Percentiles rank a stretch among this genome's conserved stretches.
These are phyloP conservation scores for Meloidogyne chitwoodi DNA, from an alignment of 1,140 invertebrate genomes.

Conservation along the genomic window DNA sequence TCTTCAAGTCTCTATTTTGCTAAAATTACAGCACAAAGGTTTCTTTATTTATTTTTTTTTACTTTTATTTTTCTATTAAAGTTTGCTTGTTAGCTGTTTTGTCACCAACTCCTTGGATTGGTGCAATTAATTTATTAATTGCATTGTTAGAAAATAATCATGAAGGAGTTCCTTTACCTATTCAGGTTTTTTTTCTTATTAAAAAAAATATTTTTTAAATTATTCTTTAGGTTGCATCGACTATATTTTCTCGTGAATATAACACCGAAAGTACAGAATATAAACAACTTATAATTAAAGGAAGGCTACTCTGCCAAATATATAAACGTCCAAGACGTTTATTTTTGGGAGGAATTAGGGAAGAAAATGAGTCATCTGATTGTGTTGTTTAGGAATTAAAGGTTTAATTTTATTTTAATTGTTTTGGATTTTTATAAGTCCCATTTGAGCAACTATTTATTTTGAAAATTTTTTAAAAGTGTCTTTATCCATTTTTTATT, in stretches of 20 bases:
- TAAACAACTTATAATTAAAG: background rate
- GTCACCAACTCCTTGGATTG: background rate
- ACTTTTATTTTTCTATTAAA: background rate
- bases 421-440: too few species aligned
- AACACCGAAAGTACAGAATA: background rate
- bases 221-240: background rate
- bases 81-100: slow-evolving; percentile 9
- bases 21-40: slow-evolving; percentile 16
- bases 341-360: background rate
- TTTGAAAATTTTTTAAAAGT: too few species aligned
- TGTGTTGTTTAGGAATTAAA: too few species aligned
- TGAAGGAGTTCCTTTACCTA: slow-evolving; percentile 20
- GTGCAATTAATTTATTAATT: slow-evolving; percentile 23
- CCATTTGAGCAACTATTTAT: too few species aligned
- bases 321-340: background rate
- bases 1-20: background rate
- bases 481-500: too few species aligned
- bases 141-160: slow-evolving; percentile 21
- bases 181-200: slow-evolving; percentile 18
- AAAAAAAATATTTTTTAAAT: background rate
- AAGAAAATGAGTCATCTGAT: background rate
- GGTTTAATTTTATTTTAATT: too few species aligned
- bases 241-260: background rate
- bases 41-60: background rate
- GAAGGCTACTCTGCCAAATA: background rate